phyloP scores from a whole-genome alignment of 2,113 vertebrate genomes.

The Junco hyemalis region DNA sequence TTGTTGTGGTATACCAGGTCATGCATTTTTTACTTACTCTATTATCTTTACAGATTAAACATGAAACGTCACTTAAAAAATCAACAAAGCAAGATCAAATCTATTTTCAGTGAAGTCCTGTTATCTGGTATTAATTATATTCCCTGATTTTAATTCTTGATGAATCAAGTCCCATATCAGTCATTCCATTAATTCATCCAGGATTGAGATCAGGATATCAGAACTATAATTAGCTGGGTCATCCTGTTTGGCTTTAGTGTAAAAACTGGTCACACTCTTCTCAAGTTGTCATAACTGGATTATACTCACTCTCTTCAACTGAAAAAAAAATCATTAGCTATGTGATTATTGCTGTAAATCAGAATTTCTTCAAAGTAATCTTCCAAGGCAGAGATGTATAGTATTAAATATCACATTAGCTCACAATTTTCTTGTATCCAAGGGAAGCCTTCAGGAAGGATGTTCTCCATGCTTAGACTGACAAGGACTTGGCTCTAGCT shows the following conservation, averaged over 20 bases:
- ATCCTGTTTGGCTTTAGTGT: neutral
- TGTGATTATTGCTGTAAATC: neutral
- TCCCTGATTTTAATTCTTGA: conserved; percentile 4
- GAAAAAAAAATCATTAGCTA: neutral
- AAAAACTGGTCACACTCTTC: neutral
- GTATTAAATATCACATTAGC: neutral
- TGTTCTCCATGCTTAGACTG: neutral
- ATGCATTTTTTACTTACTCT: neutral
- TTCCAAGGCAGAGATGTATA: neutral
- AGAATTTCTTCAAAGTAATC: conserved; percentile 1
- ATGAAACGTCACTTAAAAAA: neutral
- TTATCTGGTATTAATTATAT: neutral
- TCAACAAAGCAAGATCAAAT: neutral
- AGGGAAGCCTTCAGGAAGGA: neutral
- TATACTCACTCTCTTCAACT: neutral
- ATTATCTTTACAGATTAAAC: neutral
- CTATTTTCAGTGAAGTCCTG: neutral
- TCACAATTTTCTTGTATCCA: neutral
- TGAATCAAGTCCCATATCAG: neutral
- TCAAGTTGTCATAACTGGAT: neutral
- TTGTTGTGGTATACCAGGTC: neutral
- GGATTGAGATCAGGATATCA: neutral
- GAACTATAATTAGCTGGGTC: neutral
- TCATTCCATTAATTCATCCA: neutral
- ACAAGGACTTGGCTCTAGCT: neutral